Conservation (phyloP, 2,113 vertebrate genomes). For the Phylloscopus trochilus region DNA sequence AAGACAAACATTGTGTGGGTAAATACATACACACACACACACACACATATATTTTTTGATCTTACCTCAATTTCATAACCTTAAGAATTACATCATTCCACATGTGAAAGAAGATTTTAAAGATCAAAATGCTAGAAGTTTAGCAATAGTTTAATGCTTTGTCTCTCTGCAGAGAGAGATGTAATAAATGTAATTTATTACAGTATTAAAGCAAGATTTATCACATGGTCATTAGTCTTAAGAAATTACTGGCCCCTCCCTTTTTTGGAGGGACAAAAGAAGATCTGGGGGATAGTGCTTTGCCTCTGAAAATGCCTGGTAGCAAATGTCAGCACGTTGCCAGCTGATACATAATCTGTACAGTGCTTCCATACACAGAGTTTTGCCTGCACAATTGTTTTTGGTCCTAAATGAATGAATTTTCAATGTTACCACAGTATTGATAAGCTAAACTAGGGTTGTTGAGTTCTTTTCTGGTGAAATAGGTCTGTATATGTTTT, state of each 20-base stretch:
- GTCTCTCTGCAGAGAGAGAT: neutral
- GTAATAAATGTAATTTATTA: neutral
- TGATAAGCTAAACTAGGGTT: neutral
- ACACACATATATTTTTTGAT: neutral
- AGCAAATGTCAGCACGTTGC: neutral
- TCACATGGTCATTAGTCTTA: neutral
- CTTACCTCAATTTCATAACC: neutral
- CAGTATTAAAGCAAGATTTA: neutral
- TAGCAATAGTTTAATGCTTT: neutral
- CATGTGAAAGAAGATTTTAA: neutral
- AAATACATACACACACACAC: neutral
- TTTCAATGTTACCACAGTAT: neutral
- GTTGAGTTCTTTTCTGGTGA: neutral
- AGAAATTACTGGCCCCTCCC: neutral
- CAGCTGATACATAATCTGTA: neutral
- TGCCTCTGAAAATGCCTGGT: neutral
- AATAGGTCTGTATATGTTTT: constrained; percentile 16
- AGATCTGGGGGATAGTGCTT: neutral
- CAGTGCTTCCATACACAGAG: neutral
- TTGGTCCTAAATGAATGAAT: neutral
- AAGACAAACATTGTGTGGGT: neutral
- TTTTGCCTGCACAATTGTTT: neutral
- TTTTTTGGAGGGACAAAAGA: neutral
- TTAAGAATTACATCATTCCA: neutral
- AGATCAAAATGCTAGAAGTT: neutral